phyloP scores from a whole-genome alignment of 2,113 vertebrate genomes.

The Bambusicola thoracicus region DNA sequence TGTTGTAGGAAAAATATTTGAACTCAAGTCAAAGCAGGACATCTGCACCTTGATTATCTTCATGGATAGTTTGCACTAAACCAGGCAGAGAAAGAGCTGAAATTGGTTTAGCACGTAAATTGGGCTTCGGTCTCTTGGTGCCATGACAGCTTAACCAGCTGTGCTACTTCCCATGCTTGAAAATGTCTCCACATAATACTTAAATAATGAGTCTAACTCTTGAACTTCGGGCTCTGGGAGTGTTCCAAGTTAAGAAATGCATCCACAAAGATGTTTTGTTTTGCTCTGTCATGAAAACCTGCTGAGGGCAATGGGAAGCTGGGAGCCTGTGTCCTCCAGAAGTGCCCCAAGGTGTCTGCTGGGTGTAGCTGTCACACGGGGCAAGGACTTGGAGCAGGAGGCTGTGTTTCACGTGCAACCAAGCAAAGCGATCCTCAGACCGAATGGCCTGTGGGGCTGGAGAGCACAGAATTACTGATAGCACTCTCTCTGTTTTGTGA shows the following conservation, averaged over 20 bases:
- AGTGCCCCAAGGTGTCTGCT: neutral
- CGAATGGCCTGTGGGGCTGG: neutral
- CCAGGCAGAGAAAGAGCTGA: neutral
- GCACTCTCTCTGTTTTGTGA: neutral
- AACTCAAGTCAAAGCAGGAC: neutral
- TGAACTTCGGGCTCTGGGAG: neutral
- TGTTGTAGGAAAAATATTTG: neutral
- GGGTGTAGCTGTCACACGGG: accelerated
- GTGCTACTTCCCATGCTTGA: neutral
- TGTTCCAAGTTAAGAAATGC: neutral
- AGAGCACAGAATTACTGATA: neutral
- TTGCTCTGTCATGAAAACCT: neutral
- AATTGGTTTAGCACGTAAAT: neutral
- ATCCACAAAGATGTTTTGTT: neutral
- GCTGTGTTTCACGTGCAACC: neutral
- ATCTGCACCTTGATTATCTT: neutral
- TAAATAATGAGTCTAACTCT: neutral
- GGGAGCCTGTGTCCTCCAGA: neutral
- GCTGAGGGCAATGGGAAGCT: neutral
- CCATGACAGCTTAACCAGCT: neutral
- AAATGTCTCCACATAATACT: neutral
- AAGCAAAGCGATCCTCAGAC: neutral
- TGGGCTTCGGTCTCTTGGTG: neutral
- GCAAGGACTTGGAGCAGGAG: neutral
- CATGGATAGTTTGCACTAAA: neutral